These are phyloP conservation scores for Engraulis encrasicolus DNA, from an alignment of 2,113 vertebrate species.

Conservation along the genomic window DNA sequence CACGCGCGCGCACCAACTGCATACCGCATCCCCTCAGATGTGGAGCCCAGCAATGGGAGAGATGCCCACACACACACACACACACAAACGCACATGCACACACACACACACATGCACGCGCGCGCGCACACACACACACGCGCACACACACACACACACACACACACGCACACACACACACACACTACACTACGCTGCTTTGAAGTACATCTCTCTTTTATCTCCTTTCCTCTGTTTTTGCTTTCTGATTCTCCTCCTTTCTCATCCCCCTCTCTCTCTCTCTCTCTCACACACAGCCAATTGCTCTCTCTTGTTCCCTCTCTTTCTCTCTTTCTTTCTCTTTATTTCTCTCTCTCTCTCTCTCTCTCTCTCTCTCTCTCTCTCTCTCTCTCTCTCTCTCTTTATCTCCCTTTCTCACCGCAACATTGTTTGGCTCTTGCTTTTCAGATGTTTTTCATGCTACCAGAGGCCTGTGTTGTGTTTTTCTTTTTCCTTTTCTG, in stretches of 20 bases:
- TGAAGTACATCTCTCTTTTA: slow-evolving; percentile 4
- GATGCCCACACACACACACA: not conserved
- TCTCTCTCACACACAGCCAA: too few species aligned
- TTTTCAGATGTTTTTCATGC: not conserved
- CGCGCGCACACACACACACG: too few species aligned
- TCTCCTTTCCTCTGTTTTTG: slow-evolving; percentile 20
- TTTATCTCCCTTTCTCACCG: slow-evolving; percentile 21
- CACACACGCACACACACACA: too few species aligned
- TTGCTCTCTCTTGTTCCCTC: not conserved
- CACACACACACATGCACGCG: too few species aligned
- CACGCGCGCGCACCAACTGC: not conserved
- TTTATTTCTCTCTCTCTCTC: slow-evolving; percentile 1
- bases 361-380: not conserved
- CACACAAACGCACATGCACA: too few species aligned
- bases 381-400: not conserved
- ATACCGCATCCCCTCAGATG: slow-evolving; percentile 33
- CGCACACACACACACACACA: too few species aligned
- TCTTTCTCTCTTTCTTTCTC: not conserved
- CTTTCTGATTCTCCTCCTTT: not conserved
- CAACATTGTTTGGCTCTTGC: not conserved
- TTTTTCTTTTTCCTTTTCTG: too few species aligned
- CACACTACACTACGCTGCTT: too few species aligned
- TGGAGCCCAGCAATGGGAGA: not conserved
- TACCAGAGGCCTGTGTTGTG: not conserved
- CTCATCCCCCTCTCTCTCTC: slow-evolving; percentile 12